Percentiles rank a stretch among this genome's conserved stretches.
Evolutionary conservation across 2,888 invertebrate genomes (phyloP).

Genomic region (Bembecia ichneumoniformis): DNA sequence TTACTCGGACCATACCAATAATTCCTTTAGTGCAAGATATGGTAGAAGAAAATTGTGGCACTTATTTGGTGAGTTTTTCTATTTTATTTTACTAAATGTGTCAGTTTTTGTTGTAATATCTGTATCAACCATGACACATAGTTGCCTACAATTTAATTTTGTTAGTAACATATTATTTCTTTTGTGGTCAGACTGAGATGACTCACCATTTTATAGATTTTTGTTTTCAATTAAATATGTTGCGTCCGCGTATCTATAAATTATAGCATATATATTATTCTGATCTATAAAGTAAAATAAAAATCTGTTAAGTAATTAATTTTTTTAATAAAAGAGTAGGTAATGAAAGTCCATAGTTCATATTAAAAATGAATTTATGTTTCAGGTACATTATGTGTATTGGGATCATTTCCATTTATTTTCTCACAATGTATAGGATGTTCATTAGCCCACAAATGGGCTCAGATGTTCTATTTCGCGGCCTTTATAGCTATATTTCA

Average conservation of each 20-base stretch:
- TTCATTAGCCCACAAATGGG: slow-evolving; percentile 74
- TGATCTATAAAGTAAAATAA: no score
- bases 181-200: not conserved
- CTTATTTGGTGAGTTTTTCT: slow-evolving; percentile 78
- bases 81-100: slow-evolving; percentile 2
- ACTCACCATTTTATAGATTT: no score
- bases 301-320: no score
- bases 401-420: slow-evolving; percentile 88
- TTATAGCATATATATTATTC: no score
- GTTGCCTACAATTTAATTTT: not conserved
- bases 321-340: no score
- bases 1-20: slow-evolving; percentile 82
- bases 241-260: no score
- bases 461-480: slow-evolving; percentile 81
- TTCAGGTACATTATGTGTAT: slow-evolving; percentile 81
- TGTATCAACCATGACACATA: not conserved
- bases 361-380: slow-evolving; percentile 13
- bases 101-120: not conserved
- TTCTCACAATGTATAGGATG: slow-evolving; percentile 84
- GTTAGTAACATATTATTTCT: not conserved
- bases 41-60: slow-evolving; percentile 92
- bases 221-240: no score
- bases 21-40: slow-evolving; percentile 77
- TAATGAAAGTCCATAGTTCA: no score
- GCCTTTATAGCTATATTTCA: slow-evolving; percentile 88